Evolutionary conservation across 2,113 vertebrate genomes (phyloP).

Genomic region (Procapra przewalskii): DNA sequence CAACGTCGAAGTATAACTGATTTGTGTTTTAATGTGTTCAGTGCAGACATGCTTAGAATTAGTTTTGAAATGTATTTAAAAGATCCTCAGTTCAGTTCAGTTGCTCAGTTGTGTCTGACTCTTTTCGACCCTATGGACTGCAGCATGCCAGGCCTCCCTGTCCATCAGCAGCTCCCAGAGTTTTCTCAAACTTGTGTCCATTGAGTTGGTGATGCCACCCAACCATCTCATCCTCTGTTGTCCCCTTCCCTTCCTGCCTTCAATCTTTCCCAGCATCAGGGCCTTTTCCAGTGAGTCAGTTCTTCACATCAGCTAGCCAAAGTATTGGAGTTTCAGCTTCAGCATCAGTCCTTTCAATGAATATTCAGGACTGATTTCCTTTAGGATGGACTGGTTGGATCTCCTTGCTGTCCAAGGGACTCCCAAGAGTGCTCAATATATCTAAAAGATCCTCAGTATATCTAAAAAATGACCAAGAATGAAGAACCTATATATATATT

Average conservation of each 20-base stretch:
- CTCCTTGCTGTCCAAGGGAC: neutral
- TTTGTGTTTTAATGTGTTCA: neutral
- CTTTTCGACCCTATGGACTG: neutral
- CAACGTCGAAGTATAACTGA: neutral
- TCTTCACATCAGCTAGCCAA: neutral
- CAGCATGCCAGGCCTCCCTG: neutral
- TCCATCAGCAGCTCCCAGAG: neutral
- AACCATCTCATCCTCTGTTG: neutral
- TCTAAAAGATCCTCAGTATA: neutral
- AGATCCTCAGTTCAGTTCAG: neutral
- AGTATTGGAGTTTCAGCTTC: neutral
- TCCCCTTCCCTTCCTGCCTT: neutral
- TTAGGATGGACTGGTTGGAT: neutral
- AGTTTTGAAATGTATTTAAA: neutral
- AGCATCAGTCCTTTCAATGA: neutral
- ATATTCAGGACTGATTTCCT: neutral
- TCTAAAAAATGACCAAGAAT: neutral
- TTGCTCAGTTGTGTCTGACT: neutral
- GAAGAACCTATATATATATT: neutral
- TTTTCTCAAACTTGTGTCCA: neutral
- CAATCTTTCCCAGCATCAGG: neutral
- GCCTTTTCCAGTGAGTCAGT: neutral
- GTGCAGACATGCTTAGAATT: neutral
- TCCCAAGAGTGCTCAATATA: neutral
- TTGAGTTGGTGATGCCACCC: neutral